Conservation (phyloP, 2,797 vertebrate genomes). For the Monodelphis domestica region DNA sequence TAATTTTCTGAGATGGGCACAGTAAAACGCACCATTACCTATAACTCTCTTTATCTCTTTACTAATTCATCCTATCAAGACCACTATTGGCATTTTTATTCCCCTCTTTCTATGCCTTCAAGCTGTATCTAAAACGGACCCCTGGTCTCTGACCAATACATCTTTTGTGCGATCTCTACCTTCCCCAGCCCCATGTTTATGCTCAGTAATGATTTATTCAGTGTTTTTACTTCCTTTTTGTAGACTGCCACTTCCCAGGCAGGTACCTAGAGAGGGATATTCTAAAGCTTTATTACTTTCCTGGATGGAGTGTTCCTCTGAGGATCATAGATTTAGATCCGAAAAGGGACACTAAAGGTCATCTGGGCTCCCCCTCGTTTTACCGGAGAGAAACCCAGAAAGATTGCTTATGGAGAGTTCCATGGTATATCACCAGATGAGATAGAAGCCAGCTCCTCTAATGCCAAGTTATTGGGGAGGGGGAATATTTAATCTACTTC, state of each 20-base stretch:
- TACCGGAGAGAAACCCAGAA: background rate
- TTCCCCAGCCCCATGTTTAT: conserved; percentile 28
- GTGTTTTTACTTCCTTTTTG: background rate
- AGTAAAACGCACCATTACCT: background rate
- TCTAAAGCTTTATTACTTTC: conserved; percentile 15
- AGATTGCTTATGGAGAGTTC: background rate
- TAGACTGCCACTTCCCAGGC: background rate
- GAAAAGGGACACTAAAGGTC: background rate
- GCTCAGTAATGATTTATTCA: background rate
- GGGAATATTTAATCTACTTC: background rate
- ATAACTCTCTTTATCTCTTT: background rate
- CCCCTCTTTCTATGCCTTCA: background rate
- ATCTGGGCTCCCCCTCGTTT: background rate
- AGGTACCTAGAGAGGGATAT: background rate
- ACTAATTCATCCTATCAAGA: conserved; percentile 26
- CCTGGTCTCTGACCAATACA: background rate
- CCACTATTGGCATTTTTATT: conserved; percentile 2
- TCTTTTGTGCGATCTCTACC: background rate
- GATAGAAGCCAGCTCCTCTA: background rate
- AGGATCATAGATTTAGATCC: background rate
- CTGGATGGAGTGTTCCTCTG: conserved; percentile 31
- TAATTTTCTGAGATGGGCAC: background rate
- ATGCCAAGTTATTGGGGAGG: background rate
- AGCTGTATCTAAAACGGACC: background rate
- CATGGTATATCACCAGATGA: background rate